phyloP scores from a whole-genome alignment of 2,888 invertebrate species.

The Athripsodes cinereus region DNA sequence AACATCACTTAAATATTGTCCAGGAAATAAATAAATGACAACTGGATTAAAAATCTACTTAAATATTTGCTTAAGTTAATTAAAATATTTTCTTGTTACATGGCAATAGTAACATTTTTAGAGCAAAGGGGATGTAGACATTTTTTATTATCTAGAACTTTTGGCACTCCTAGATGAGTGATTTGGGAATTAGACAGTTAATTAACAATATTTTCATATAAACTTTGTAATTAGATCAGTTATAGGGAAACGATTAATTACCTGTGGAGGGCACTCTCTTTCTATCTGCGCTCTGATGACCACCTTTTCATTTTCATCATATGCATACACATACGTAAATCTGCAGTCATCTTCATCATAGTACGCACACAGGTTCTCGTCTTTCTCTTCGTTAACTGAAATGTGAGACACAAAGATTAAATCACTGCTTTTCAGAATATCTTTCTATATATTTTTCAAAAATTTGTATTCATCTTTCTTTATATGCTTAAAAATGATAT shows the following conservation, averaged over 20 bases:
- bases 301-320: constrained; percentile 60
- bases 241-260: constrained; percentile 30
- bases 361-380: constrained; percentile 75
- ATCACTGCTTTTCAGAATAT: neutral
- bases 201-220: no score
- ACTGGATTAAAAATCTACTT: no score
- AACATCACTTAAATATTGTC: no score
- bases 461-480: neutral
- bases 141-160: no score
- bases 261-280: constrained; percentile 78
- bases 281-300: constrained; percentile 74
- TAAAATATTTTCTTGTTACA: no score
- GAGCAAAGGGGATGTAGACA: no score
- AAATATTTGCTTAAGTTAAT: no score
- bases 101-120: no score
- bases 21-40: no score
- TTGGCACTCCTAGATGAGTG: no score
- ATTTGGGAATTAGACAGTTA: no score
- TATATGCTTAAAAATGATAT: no score
- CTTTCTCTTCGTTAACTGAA: constrained; percentile 65
- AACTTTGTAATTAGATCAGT: neutral
- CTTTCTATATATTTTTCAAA: neutral
- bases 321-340: constrained; percentile 84
- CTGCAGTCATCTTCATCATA: constrained; percentile 88
- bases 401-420: constrained; percentile 24